phyloP scores from a whole-genome alignment of 2,888 invertebrate genomes.

The Drosophila pseudotalamancana region DNA sequence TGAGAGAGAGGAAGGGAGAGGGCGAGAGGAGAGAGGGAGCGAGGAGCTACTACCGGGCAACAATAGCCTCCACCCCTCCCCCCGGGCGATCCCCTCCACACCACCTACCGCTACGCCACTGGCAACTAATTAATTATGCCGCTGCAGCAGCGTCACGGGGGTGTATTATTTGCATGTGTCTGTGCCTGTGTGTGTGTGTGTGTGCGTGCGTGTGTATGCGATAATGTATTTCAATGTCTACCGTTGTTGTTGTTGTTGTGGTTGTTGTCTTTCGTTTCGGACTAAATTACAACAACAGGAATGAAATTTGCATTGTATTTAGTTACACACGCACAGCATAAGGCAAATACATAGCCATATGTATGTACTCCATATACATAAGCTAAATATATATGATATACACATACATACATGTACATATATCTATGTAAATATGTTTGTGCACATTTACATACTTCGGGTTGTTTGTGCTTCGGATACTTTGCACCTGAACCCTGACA shows the following conservation, averaged over 20 bases:
- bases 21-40: background rate
- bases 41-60: background rate
- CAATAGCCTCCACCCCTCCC: background rate
- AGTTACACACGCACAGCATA: conserved; percentile 72
- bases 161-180: conserved; percentile 67
- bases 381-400: conserved; percentile 15
- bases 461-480: conserved; percentile 6
- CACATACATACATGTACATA: background rate
- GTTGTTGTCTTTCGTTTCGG: conserved; percentile 46
- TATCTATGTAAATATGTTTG: background rate
- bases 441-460: background rate
- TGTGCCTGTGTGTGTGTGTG: conserved; percentile 11
- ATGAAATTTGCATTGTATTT: conserved; percentile 77
- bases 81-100: conserved; percentile 7
- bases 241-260: conserved; percentile 8
- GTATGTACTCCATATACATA: background rate
- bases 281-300: conserved; percentile 41
- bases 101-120: conserved; percentile 27
- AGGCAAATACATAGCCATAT: background rate
- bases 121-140: conserved; percentile 79
- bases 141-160: conserved; percentile 77
- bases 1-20: background rate
- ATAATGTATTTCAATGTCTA: conserved; percentile 63
- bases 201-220: conserved; percentile 36
- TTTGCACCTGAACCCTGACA: conserved; percentile 27